phyloP scores from a whole-genome alignment of 2,888 invertebrate genomes.

The Chironomus tentans region DNA sequence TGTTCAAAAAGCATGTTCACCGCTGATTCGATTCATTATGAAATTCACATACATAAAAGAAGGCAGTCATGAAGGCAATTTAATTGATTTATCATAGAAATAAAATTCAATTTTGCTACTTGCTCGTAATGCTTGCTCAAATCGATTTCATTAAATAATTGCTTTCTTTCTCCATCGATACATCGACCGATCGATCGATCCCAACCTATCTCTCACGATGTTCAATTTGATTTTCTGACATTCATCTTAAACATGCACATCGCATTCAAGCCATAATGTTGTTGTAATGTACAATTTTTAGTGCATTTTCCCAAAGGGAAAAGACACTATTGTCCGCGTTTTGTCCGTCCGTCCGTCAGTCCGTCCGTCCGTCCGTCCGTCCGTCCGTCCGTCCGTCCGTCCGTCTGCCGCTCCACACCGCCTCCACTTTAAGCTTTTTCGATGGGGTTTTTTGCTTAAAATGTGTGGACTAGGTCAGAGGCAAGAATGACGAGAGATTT shows the following conservation, averaged over 20 bases:
- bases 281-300: not conserved
- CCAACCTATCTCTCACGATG: not conserved
- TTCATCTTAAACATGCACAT: not conserved
- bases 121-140: not conserved
- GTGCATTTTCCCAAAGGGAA: too few species aligned
- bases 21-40: too few species aligned
- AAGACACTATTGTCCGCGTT: too few species aligned
- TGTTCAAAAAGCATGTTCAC: not conserved
- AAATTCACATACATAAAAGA: not conserved
- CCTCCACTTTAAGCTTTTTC: too few species aligned
- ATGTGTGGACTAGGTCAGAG: too few species aligned
- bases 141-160: conserved; percentile 22
- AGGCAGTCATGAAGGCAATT: not conserved
- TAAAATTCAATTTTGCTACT: not conserved
- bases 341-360: too few species aligned
- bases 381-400: too few species aligned
- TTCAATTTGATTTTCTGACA: conserved; percentile 4
- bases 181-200: too few species aligned
- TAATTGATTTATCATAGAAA: conserved; percentile 26
- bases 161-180: not conserved
- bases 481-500: too few species aligned
- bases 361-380: too few species aligned
- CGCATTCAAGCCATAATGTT: not conserved
- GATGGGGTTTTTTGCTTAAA: too few species aligned
- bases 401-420: too few species aligned